Conservation (phyloP, 2,113 vertebrate species). For the Callionymus lyra region DNA sequence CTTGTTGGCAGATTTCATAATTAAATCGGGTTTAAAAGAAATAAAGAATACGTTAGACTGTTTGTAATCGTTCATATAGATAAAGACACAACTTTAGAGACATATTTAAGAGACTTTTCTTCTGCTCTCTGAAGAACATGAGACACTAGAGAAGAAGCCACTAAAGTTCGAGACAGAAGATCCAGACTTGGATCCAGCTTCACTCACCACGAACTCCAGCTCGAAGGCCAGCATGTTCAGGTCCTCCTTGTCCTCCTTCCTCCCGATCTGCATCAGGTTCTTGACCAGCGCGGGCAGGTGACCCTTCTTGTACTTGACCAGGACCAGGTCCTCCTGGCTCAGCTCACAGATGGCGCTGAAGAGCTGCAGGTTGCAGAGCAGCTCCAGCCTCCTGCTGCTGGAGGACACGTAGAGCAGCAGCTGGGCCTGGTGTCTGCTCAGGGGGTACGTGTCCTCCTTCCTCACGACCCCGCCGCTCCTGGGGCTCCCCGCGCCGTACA, state of each 20-base stretch:
- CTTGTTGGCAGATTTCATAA: no score
- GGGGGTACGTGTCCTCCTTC: conserved; percentile 48
- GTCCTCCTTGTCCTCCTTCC: conserved; percentile 51
- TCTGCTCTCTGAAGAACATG: no score
- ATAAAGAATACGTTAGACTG: no score
- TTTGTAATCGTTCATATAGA: no score
- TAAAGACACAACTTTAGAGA: no score
- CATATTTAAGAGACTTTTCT: no score
- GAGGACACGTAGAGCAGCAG: conserved; percentile 60
- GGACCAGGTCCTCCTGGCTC: conserved; percentile 60
- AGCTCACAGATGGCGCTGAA: conserved; percentile 65
- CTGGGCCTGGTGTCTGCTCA: conserved; percentile 65
- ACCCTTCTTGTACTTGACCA: conserved; percentile 56
- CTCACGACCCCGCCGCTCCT: conserved; percentile 46
- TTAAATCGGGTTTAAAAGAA: no score
- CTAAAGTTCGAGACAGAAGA: no score
- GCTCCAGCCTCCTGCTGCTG: conserved; percentile 47
- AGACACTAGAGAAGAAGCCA: no score
- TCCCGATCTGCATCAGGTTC: conserved; percentile 65
- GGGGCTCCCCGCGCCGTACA: conserved; percentile 31
- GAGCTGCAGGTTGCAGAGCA: conserved; percentile 64
- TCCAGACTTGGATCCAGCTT: no score
- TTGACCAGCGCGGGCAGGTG: conserved; percentile 57
- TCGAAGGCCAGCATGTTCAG: conserved; percentile 66
- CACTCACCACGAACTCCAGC: conserved; percentile 63